phyloP scores from a whole-genome alignment of 2,797 vertebrate species.

The Xiphophorus birchmanni region DNA sequence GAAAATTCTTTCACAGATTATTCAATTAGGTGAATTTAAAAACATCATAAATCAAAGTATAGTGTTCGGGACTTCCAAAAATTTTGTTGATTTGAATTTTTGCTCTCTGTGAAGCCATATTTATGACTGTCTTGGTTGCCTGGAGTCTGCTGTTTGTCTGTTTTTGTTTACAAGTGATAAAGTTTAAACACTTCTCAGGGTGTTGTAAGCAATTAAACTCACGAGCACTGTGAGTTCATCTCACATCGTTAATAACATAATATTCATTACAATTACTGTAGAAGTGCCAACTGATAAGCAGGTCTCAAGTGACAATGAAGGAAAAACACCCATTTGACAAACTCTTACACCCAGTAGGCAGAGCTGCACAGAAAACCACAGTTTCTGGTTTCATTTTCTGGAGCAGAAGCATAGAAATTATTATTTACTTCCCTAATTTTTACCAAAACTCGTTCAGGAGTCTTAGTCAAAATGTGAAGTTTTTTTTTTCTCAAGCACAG shows the following conservation, averaged over 20 bases:
- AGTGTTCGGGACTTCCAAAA: slow-evolving; percentile 26
- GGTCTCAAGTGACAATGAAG: neutral
- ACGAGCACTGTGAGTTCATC: neutral
- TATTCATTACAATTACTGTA: neutral
- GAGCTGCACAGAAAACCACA: neutral
- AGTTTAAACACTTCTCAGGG: neutral
- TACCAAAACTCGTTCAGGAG: neutral
- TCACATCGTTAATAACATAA: neutral
- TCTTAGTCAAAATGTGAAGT: neutral
- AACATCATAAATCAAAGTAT: slow-evolving; percentile 9
- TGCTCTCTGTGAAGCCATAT: slow-evolving; percentile 36
- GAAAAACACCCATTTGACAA: neutral
- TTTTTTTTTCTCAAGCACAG: neutral
- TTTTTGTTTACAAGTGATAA: slow-evolving; percentile 26
- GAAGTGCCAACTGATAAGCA: neutral
- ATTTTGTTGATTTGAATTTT: slow-evolving; percentile 37
- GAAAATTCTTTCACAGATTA: slow-evolving; percentile 21
- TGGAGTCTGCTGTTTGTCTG: slow-evolving; percentile 41
- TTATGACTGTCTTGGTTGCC: slow-evolving; percentile 23
- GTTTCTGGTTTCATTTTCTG: neutral
- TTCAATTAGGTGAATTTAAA: neutral
- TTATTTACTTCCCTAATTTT: neutral
- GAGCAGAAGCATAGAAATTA: neutral
- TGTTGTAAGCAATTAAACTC: neutral
- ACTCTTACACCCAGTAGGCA: neutral